Conservation (phyloP, 2,797 vertebrate genomes). For the Fratercula arctica region DNA sequence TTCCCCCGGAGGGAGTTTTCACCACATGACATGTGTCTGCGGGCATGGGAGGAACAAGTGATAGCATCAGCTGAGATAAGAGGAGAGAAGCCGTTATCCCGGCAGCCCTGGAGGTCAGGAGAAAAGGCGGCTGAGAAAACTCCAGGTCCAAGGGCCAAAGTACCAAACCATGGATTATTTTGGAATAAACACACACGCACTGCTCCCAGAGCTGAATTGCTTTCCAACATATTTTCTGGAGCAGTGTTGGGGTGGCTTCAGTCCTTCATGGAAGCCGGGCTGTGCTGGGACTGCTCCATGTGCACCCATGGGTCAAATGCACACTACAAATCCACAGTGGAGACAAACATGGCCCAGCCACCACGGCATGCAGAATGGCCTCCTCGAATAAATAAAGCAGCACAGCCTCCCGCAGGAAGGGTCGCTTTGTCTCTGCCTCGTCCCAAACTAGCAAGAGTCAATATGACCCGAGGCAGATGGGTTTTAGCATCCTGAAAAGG, state of each 20-base stretch:
- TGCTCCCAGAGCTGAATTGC: neutral
- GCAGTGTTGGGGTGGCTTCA: neutral
- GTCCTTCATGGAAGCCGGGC: neutral
- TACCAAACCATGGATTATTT: neutral
- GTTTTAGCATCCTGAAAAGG: neutral
- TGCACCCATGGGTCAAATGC: fast-evolving
- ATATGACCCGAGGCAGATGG: neutral
- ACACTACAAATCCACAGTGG: neutral
- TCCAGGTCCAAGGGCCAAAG: neutral
- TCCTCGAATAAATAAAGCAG: neutral
- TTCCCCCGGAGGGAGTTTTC: conserved; percentile 3
- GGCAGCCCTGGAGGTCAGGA: neutral
- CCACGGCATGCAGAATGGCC: neutral
- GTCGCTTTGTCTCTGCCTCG: neutral
- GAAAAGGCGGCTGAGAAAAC: neutral
- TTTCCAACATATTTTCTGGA: neutral
- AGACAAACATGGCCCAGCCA: neutral
- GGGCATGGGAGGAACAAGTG: neutral
- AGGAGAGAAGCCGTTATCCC: neutral
- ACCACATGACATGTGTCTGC: neutral
- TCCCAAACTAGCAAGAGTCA: neutral
- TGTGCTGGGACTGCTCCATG: neutral
- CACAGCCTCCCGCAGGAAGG: neutral
- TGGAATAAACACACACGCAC: neutral
- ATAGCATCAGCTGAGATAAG: conserved; percentile 50